These are phyloP conservation scores for Phortica variegata DNA, from an alignment of 1,140 invertebrate species.

Conservation along the genomic window DNA sequence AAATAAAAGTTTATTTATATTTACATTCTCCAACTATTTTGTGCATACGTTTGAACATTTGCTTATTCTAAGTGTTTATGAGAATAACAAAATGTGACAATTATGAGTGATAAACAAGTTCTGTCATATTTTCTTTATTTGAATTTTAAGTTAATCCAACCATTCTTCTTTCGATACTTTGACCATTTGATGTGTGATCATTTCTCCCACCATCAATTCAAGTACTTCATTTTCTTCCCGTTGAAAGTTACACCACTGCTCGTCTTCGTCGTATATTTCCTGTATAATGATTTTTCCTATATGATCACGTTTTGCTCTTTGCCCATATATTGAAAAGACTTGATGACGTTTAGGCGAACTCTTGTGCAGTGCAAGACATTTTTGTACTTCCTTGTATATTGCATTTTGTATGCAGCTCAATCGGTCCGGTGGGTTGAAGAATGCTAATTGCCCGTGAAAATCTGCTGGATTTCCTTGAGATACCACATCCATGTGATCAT, in stretches of 20 bases:
- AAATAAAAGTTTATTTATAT: too few species aligned
- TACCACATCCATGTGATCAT: slow-evolving; percentile 12
- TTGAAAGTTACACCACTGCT: slow-evolving; percentile 29
- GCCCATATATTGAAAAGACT: slow-evolving; percentile 22
- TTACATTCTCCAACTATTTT: too few species aligned
- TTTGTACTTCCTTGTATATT: slow-evolving; percentile 19
- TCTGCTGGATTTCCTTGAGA: slow-evolving; percentile 10
- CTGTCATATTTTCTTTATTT: too few species aligned
- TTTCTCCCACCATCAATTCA: slow-evolving; percentile 21
- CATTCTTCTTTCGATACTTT: slow-evolving; percentile 10
- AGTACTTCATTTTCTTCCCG: slow-evolving; percentile 25
- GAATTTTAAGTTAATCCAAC: too few species aligned
- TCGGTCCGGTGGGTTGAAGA: slow-evolving; percentile 28
- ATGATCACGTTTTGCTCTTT: slow-evolving; percentile 22
- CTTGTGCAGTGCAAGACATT: slow-evolving; percentile 19
- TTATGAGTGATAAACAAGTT: too few species aligned
- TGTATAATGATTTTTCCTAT: slow-evolving; percentile 27
- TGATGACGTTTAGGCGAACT: slow-evolving; percentile 5
- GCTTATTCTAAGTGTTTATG: too few species aligned
- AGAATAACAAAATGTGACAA: too few species aligned
- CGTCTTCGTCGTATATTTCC: slow-evolving; percentile 28
- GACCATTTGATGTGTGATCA: slow-evolving; percentile 9
- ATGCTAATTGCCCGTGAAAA: slow-evolving; percentile 19
- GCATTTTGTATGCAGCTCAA: slow-evolving; percentile 23
- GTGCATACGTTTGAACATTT: too few species aligned